Base-by-base conservation (phyloP, 2,797 vertebrate species). In the Epinephelus coioides region DNA sequence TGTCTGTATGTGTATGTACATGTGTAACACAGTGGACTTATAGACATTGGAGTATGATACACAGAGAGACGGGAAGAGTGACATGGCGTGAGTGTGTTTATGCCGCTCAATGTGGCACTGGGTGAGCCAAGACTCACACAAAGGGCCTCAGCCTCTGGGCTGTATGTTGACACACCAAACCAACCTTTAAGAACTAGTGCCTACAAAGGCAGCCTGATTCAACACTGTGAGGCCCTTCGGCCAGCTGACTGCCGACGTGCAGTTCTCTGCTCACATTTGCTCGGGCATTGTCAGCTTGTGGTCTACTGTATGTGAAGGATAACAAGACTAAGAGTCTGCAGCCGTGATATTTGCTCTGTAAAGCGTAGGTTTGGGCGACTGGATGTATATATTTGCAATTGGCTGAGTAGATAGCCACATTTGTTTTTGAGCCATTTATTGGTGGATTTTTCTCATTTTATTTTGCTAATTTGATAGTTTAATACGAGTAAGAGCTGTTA, bases 111-210 rank as follows among this genome's bases (percentile, higher is more conserved):
- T 43, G 67, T 73, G 50, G 40, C 30, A 34, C 43, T 51, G 51
- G 73, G 43, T 67, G 63, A 49, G 27, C 70, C 73, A 55, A 68
- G 71, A 72, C 76, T 70, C 69, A 74, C 62, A 70, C 69, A 70
- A 74, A 79, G 62, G 50, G 65, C 30, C 62, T 40, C 4, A 44
- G 78, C 70, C 68, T 78, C 14, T 23, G 68, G 69, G 76, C 53
- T 47, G 51, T 9, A 30, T 83, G 87, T 81, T 65, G 72, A 82
- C 65, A 82, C 54, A 77, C 47, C 69, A 68, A 73, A 79, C 77
- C 19, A 38, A 72, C 74, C 78, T 83, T 80, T 47, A 81, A 79
- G 65, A 84, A 54, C 27, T 3, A 50, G n/a, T 0, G 30, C 21
- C 61, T 67, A 73, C 47, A 78, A 84, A 77, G 57, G 63, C 65